A percentile compares a stretch with the other conserved stretches of the same genome.
phyloP scores from a whole-genome alignment of 2,888 invertebrate genomes.

The Melinopterus prodromus region DNA sequence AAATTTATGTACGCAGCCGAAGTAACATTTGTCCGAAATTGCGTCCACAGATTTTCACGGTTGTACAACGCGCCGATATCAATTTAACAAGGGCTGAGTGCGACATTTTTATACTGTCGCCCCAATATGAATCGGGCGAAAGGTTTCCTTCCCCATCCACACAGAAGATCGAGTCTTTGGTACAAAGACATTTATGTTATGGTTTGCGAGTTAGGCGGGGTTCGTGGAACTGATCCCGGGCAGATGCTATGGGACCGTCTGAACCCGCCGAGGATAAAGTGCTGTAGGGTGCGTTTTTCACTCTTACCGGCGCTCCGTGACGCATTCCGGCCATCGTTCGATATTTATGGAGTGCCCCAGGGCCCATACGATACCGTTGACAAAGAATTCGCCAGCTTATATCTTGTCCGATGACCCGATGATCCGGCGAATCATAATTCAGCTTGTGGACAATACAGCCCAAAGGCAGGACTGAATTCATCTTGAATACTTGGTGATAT shows the following conservation, averaged over 20 bases:
- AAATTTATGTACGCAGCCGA: neutral
- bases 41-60: slow-evolving; percentile 4
- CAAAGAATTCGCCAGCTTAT: slow-evolving; percentile 20
- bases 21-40: neutral
- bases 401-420: slow-evolving; percentile 21
- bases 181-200: slow-evolving; percentile 20
- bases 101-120: neutral
- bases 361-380: slow-evolving; percentile 10
- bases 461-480: no score
- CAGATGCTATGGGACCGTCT: neutral
- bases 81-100: slow-evolving; percentile 4
- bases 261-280: slow-evolving; percentile 14
- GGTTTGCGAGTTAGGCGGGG: slow-evolving; percentile 18
- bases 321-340: neutral
- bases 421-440: slow-evolving; percentile 15
- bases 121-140: neutral
- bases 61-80: neutral
- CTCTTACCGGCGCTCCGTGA: slow-evolving; percentile 10
- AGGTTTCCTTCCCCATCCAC: neutral
- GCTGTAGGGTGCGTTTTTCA: slow-evolving; percentile 21
- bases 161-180: neutral
- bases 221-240: slow-evolving; percentile 1
- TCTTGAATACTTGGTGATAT: no score
- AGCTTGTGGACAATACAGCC: neutral
- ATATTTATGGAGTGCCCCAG: slow-evolving; percentile 18